These are phyloP conservation scores for Carlito syrichta DNA, from an alignment of 2,113 vertebrate species.

Conservation along the genomic window DNA sequence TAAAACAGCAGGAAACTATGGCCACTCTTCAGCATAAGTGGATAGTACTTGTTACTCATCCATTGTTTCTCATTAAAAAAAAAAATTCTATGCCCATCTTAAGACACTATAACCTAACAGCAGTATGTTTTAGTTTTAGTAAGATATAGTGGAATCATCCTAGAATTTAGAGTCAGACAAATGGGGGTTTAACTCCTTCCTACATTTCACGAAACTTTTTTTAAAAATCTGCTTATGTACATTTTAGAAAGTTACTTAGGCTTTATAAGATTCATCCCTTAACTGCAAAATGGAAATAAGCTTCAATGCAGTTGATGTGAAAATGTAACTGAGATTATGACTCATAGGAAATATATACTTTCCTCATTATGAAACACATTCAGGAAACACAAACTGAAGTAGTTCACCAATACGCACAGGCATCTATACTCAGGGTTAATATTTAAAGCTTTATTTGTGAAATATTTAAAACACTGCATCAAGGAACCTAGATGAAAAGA, in stretches of 20 bases:
- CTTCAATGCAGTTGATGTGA: background rate
- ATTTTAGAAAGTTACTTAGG: background rate
- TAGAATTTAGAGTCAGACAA: conserved; percentile 8
- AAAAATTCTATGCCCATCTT: background rate
- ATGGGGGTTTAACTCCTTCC: background rate
- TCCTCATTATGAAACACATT: background rate
- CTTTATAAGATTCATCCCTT: background rate
- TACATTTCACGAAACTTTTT: background rate
- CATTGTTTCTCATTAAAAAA: background rate
- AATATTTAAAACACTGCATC: background rate
- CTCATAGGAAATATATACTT: background rate
- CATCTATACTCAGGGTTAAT: background rate
- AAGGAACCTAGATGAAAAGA: background rate
- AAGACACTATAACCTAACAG: background rate
- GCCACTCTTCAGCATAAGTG: background rate
- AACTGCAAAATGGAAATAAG: conserved; percentile 5
- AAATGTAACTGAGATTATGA: background rate
- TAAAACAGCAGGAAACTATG: background rate
- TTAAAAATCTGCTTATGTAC: background rate
- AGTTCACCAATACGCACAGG: background rate
- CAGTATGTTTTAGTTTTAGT: background rate
- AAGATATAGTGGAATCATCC: background rate
- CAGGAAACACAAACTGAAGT: background rate
- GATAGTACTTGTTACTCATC: background rate
- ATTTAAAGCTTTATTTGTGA: background rate